Evolutionary conservation across 35 echinoderm and acorn worm genomes (phyloP).

Genomic region (Apostichopus californicus): DNA sequence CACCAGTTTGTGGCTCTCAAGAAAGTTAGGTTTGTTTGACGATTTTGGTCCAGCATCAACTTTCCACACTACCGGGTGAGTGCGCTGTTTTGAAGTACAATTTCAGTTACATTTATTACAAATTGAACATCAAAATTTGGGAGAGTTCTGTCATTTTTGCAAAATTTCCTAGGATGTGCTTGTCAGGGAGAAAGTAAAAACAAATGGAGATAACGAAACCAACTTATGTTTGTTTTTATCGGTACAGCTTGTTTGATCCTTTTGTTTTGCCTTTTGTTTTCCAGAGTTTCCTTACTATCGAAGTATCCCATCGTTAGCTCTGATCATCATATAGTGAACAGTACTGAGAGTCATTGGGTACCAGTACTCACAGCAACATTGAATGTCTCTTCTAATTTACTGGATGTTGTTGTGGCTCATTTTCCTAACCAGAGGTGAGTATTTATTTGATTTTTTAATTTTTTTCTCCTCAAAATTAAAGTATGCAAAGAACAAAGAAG

Average conservation of each 20-base stretch:
- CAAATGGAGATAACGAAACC: too few species aligned
- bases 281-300: constrained; percentile 78
- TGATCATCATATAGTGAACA: constrained; percentile 82
- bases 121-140: too few species aligned
- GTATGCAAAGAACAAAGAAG: too few species aligned
- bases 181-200: too few species aligned
- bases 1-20: constrained; percentile 85
- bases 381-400: constrained; percentile 82
- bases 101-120: too few species aligned
- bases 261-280: background rate
- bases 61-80: constrained; percentile 90
- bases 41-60: constrained; percentile 92
- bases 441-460: background rate
- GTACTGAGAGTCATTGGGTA: constrained; percentile 66
- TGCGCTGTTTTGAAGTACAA: background rate
- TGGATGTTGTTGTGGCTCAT: constrained; percentile 87
- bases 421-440: constrained; percentile 68
- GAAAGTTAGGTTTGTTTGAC: constrained; percentile 84
- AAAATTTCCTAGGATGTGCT: too few species aligned
- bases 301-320: constrained; percentile 86
- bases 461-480: too few species aligned
- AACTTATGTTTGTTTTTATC: too few species aligned
- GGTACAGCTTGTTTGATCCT: too few species aligned
- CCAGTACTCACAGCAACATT: constrained; percentile 79
- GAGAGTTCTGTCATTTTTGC: too few species aligned